Evolutionary conservation across 1,140 invertebrate genomes (phyloP).

Genomic region (Aplysia californica): DNA sequence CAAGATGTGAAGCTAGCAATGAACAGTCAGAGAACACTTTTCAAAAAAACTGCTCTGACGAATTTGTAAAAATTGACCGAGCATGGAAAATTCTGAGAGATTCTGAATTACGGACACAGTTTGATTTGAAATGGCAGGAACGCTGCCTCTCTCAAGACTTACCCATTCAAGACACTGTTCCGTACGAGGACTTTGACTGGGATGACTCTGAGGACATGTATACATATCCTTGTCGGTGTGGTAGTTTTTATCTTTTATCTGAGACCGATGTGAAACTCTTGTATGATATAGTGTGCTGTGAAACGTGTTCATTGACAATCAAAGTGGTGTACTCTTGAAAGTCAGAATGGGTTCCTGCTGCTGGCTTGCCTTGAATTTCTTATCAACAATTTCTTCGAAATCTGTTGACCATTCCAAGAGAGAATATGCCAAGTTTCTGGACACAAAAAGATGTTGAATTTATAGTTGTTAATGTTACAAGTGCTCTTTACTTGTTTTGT

Average conservation of each 20-base stretch:
- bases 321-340: constrained; percentile 50
- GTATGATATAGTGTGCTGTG: constrained; percentile 60
- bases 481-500: too few species aligned
- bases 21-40: too few species aligned
- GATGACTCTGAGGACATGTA: constrained; percentile 26
- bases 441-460: too few species aligned
- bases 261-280: constrained; percentile 42
- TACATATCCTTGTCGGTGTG: constrained; percentile 55
- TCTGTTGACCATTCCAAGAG: too few species aligned
- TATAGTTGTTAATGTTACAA: too few species aligned
- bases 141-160: constrained; percentile 49
- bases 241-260: constrained; percentile 46
- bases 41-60: too few species aligned
- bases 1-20: too few species aligned
- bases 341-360: too few species aligned
- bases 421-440: too few species aligned
- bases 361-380: too few species aligned
- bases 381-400: too few species aligned
- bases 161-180: constrained; percentile 59
- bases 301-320: constrained; percentile 57
- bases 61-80: constrained; percentile 47
- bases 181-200: constrained; percentile 49
- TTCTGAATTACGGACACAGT: constrained; percentile 42
- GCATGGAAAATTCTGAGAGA: constrained; percentile 60
- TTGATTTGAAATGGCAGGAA: constrained; percentile 53